Percentiles rank a stretch among this genome's conserved stretches.
Evolutionary conservation across 2,113 vertebrate species (phyloP).

Genomic region (Ursus arctos): DNA sequence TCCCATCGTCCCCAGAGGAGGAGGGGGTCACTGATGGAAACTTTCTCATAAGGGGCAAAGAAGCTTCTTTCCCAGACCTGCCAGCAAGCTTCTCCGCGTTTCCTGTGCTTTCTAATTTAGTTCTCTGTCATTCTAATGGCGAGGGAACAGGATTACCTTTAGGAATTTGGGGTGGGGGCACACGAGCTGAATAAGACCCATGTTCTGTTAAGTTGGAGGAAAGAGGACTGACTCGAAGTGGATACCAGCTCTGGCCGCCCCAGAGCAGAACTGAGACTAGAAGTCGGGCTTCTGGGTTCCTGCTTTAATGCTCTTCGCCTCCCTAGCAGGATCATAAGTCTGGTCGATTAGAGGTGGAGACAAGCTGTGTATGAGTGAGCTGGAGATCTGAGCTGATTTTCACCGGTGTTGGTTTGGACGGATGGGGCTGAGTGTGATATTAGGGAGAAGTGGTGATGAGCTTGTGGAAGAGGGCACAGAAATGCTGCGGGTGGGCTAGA

Average conservation of each 20-base stretch:
- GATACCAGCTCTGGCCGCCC: neutral
- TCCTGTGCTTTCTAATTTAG: neutral
- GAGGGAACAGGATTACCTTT: neutral
- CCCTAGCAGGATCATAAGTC: neutral
- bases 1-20: neutral
- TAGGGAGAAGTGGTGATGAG: neutral
- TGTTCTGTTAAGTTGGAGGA: neutral
- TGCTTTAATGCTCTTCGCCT: neutral
- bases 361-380: neutral
- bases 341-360: neutral
- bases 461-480: neutral
- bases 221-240: neutral
- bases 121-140: neutral
- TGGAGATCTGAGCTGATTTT: neutral
- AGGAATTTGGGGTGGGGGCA: neutral
- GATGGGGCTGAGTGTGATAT: neutral
- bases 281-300: accelerated
- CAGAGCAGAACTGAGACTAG: neutral
- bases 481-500: neutral
- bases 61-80: neutral
- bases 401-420: neutral
- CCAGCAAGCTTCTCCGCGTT: neutral
- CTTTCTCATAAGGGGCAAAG: neutral
- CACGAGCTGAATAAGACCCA: neutral
- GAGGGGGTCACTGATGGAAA: too few relatives aligned